Conservation (phyloP, 1,140 invertebrate genomes). For the Pogonognathellus flavescens region DNA sequence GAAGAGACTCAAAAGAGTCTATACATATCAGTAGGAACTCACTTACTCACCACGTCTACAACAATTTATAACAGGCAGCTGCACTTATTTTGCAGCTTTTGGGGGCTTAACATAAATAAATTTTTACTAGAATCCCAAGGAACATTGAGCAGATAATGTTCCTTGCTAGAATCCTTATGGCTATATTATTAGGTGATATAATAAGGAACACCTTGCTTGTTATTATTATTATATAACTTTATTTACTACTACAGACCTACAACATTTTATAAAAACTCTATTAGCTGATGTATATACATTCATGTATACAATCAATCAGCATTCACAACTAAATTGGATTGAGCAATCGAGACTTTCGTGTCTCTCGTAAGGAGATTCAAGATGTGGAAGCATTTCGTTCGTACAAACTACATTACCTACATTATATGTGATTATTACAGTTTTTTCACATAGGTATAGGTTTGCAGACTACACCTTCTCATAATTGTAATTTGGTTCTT, state of each 20-base stretch:
- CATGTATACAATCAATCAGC: constrained; percentile 35
- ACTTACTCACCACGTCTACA: no score
- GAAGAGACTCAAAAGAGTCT: no score
- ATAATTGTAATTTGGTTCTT: background rate
- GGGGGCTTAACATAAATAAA: no score
- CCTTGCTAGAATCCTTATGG: no score
- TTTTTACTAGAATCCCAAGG: no score
- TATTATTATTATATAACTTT: background rate
- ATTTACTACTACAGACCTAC: background rate
- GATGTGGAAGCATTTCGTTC: background rate
- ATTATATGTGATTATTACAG: background rate
- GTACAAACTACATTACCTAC: background rate
- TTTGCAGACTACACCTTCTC: no score
- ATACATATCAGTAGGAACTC: no score
- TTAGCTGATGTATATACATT: background rate
- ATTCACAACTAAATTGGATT: constrained; percentile 4
- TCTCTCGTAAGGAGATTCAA: background rate
- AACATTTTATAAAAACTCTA: background rate
- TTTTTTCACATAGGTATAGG: no score
- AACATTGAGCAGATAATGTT: background rate
- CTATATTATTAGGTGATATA: no score
- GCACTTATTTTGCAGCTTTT: no score
- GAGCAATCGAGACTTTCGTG: constrained; percentile 2
- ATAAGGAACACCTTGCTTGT: background rate
- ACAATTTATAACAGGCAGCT: no score